phyloP scores from a whole-genome alignment of 2,888 invertebrate species.

The Megastigmus dorsalis region DNA sequence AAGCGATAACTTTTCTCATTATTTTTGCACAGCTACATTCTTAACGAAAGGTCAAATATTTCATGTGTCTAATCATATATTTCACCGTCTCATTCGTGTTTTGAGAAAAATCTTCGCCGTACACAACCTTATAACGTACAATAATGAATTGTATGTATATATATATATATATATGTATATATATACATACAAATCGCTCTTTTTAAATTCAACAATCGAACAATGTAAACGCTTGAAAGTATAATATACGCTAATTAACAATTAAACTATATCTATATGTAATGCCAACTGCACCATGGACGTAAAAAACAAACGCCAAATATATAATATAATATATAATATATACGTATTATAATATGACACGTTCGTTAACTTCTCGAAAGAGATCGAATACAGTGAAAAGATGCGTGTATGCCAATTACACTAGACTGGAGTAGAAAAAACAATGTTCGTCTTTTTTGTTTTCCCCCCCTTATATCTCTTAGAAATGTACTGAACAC shows the following conservation, averaged over 20 bases:
- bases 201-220: slow-evolving; percentile 50
- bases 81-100: neutral
- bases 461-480: too few relatives aligned
- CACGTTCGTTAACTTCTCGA: neutral
- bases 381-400: slow-evolving; percentile 14
- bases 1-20: slow-evolving; percentile 30
- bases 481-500: slow-evolving; percentile 33
- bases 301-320: slow-evolving; percentile 41
- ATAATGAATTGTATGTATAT: too few relatives aligned
- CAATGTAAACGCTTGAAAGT: slow-evolving; percentile 46
- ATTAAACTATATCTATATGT: slow-evolving; percentile 43
- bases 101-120: neutral
- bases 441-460: slow-evolving; percentile 10
- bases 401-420: slow-evolving; percentile 1
- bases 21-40: too few relatives aligned
- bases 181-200: slow-evolving; percentile 50
- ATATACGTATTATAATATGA: slow-evolving; percentile 13
- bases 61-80: neutral
- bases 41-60: neutral
- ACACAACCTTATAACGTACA: slow-evolving; percentile 33
- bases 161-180: too few relatives aligned
- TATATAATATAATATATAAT: slow-evolving; percentile 11
- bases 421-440: slow-evolving; percentile 3
- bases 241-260: slow-evolving; percentile 46
- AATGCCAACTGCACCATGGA: slow-evolving; percentile 38